Evolutionary conservation across 92 coral and sea anemone species (phyloP).

Genomic region (Virgularia gustaviana): DNA sequence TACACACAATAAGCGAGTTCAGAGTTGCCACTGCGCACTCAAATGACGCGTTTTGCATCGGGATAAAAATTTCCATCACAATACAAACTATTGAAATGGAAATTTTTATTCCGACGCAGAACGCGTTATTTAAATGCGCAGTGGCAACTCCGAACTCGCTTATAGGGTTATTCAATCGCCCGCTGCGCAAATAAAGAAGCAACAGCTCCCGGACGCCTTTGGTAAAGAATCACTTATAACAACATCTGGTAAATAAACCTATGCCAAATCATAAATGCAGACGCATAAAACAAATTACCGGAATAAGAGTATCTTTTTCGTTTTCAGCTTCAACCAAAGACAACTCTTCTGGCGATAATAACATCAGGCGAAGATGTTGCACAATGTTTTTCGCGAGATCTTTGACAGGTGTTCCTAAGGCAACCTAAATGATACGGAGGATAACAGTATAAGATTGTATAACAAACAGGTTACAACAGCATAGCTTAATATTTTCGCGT

Average conservation of each 20-base stretch:
- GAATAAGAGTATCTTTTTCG: slow-evolving; percentile 79
- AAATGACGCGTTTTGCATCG: too few relatives aligned
- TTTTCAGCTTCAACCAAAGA: slow-evolving; percentile 80
- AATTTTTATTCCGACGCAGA: too few relatives aligned
- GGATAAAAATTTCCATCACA: too few relatives aligned
- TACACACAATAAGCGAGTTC: too few relatives aligned
- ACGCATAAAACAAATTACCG: slow-evolving; percentile 68
- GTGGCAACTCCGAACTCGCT: too few relatives aligned
- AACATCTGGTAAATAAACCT: neutral
- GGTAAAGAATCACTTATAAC: neutral
- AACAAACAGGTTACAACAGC: neutral
- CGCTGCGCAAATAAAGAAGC: neutral
- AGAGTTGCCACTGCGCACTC: too few relatives aligned
- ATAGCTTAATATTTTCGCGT: neutral
- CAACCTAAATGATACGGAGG: slow-evolving; percentile 56
- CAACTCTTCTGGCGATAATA: slow-evolving; percentile 86
- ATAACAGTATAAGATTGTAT: neutral
- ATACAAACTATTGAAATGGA: too few relatives aligned
- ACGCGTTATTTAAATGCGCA: too few relatives aligned
- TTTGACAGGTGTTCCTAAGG: slow-evolving; percentile 63
- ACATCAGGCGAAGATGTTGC: slow-evolving; percentile 64
- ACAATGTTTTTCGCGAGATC: slow-evolving; percentile 73
- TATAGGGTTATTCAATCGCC: neutral
- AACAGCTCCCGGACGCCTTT: too few relatives aligned
- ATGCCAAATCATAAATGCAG: neutral